Evolutionary conservation across 1,140 invertebrate species (phyloP), one percentile per base, ranked within the genome.

Genomic region (Drosophila nikananu): DNA sequence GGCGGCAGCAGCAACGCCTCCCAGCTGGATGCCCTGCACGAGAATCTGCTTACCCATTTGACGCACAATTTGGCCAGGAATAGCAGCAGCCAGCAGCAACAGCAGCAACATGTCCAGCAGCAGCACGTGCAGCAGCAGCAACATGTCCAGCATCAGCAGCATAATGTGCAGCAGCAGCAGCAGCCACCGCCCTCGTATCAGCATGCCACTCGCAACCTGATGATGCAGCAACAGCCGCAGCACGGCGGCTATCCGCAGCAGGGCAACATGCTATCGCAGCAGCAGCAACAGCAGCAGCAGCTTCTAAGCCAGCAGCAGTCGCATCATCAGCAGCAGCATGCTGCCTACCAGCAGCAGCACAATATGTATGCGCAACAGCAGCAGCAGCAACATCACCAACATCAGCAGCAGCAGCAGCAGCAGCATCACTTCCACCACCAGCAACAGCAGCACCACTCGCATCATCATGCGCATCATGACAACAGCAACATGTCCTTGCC

Each of bases 401-500:
- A 76, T 0, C 77, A 82, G 1, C 84, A 90, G 19, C 82, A 86
- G 1, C 84, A 90, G 19, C 82, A 86, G 15, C 87, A 91, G 19
- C 78, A 92, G 39, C 91, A 92, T 39, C 78, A 81, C 23, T 72
- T 73, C 41, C 49, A 81, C 17, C 76, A 84, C 91, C 93, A 91
- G 10, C 86, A 84, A 13, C 82, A 87, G 32, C 46, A 71, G 8
- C 81, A 89, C n/a, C 83, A 91, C 21, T 41, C 65, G 21, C 89
- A 91, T 25, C 91, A 91, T 27, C 84, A 86, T 9, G 96, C 95
- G 27, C 91, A 92, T 25, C 84, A 90, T 10, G 96, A 95, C 39
- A 96, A 96, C 39, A 96, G 96, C 77, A 94, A 94, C 32, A 95
- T 97, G 86, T 97, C 96, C 52, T 93, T 97, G 52, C 96, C 97